Evolutionary conservation across 2,797 vertebrate species (phyloP).

Genomic region (Characodon lateralis): DNA sequence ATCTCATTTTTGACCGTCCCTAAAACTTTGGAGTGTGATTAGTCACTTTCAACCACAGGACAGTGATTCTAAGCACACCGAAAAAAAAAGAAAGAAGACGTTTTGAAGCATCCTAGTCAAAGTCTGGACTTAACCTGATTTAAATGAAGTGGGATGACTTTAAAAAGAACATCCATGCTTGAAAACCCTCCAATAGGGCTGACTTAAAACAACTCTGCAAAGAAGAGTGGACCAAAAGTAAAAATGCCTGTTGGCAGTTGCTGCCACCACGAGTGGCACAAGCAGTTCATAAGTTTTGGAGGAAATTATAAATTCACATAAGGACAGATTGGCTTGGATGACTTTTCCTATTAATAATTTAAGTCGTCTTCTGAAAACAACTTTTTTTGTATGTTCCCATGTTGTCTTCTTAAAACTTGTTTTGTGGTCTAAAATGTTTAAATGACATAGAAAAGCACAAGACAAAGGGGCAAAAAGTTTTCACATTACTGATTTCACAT

Average conservation of each 20-base stretch:
- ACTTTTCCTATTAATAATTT: neutral
- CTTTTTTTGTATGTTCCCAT: too few species aligned
- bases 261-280: neutral
- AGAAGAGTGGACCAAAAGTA: neutral
- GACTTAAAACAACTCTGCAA: neutral
- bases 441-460: neutral
- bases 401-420: neutral
- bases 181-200: neutral
- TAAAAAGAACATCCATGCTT: neutral
- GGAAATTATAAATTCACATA: neutral
- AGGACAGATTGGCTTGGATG: neutral
- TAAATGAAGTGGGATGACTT: neutral
- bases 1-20: neutral
- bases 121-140: neutral
- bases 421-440: neutral
- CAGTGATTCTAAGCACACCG: neutral
- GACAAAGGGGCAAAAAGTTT: neutral
- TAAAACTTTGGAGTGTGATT: neutral
- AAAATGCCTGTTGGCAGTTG: neutral
- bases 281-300: neutral
- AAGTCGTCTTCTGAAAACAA: neutral
- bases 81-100: neutral
- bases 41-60: neutral
- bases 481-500: neutral
- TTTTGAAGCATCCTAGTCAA: neutral